Base-by-base conservation (phyloP, 2,113 vertebrate genomes). In the Takifugu bimaculatus region DNA sequence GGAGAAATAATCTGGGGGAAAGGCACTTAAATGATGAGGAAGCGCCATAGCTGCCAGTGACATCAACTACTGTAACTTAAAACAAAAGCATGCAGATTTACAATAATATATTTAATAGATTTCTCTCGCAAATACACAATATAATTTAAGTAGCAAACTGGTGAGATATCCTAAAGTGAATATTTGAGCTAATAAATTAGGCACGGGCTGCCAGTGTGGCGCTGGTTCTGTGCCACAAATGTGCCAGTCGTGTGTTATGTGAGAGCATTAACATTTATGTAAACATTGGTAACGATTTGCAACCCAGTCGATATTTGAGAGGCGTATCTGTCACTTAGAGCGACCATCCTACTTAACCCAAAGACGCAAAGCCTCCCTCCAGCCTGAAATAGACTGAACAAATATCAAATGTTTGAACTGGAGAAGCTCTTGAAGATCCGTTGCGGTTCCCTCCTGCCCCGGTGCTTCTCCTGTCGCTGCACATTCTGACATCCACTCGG, bases 201-300 rank as follows among this genome's bases (percentile, higher is more conserved):
- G 61, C 35, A 20, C 51, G 27, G 20, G 45, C 26, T 60, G 62
- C 12, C 62, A 63, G 53, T 61, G 68, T 15, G 53, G 42, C 13
- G 51, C 42, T 51, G 15, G 54, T 56, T 60, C 61, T 61, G 57
- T 56, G 67, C 67, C 45, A 50, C 72, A 80, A 72, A 79, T 61
- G 32, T 77, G 79, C 83, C 77, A 77, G 54, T 72, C 70, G 57
- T 49, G 82, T 84, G 88, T 83, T 84, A 87, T 87, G 70, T 86
- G 85, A 89, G 83, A 81, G 69, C 78, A 70, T 54, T 15, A 72
- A 79, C 75, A 80, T 77, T 80, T 70, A 78, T 76, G 77, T 79
- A 77, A 81, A 81, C 77, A 80, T 79, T 80, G 72, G 63, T 57
- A 78, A 74, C 65, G 55, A 82, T 76, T 68, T 87, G 88, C 81